Base-by-base conservation (phyloP, 2,113 vertebrate species). In the Lethenteron camtschaticum region DNA sequence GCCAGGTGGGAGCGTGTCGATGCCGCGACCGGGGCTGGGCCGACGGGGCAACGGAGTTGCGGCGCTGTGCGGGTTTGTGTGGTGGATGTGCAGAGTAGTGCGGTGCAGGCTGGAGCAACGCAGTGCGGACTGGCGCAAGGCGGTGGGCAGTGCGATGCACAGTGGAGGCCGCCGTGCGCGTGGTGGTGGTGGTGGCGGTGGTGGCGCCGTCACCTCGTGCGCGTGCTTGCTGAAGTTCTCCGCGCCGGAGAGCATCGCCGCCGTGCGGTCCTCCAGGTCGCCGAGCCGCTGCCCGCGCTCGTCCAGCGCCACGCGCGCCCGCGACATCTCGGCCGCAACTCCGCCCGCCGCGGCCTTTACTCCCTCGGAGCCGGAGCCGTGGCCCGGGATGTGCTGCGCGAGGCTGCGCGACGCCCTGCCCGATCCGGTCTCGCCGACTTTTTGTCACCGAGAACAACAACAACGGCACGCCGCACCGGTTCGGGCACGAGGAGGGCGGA, bases 211-310 rank as follows among this genome's bases (percentile, higher is more conserved):
- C 79, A 97, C 92, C 89, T 89, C 89, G 0, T 99, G 92, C 57
- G 94, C 94, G 1, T 99, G 92, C 78, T 95, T 97, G 79, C 89
- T 94, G 73, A 99, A 95, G 0, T 78, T 82, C 70, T 99, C 94
- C 0, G 94, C 94, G 0, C 90, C 91, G 75, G 87, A 78, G 90
- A 99, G 89, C 90, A 99, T 95, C 13, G 87, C 84, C 0, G 89
- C 89, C 0, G 92, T 96, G 72, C 82, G 85, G 9, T 99, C 94
- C 14, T 99, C 94, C 80, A 96, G 83, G 76, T 99, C 94, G 0
- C 94, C 90, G 68, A 99, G 82, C 57, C 88, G 82, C 78, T 99
- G 87, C 1, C 92, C 92, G 78, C 94, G 80, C 79, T 97, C 89
- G 1, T 99, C 94, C 14, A 99, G 85, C 18, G 90, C 92, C 0